These are phyloP conservation scores for Sisor rabdophorus DNA, from an alignment of 2,113 vertebrate species.

Conservation along the genomic window DNA sequence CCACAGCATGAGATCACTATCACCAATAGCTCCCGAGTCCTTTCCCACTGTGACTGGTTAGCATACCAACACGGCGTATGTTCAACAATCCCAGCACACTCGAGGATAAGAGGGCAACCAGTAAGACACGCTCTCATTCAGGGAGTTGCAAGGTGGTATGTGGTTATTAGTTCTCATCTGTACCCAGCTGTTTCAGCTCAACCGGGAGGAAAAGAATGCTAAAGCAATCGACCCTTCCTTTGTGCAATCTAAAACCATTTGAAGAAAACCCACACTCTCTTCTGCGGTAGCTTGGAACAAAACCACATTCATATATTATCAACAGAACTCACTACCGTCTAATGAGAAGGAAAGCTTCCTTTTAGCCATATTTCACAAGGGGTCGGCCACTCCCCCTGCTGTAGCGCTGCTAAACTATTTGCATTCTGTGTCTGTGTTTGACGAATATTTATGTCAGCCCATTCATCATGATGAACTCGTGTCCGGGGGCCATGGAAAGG, in stretches of 20 bases:
- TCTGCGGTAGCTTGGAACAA: conserved; percentile 6
- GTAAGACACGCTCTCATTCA: background rate
- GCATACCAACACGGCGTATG: conserved; percentile 34
- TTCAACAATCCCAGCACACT: conserved; percentile 8
- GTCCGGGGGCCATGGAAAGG: conserved; percentile 27
- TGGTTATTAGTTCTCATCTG: conserved; percentile 25
- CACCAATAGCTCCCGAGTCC: conserved; percentile 53
- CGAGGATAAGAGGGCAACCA: conserved; percentile 9
- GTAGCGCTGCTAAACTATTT: conserved; percentile 35
- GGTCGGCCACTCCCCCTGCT: conserved; percentile 2
- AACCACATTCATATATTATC: conserved; percentile 27
- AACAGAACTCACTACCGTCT: conserved; percentile 6
- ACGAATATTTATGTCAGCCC: conserved; percentile 27
- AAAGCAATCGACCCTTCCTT: conserved; percentile 9
- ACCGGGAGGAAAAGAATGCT: background rate
- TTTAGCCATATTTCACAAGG: conserved; percentile 20
- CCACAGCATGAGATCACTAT: conserved; percentile 59
- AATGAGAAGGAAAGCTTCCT: conserved; percentile 27
- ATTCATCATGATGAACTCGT: conserved; percentile 35
- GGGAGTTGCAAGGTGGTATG: conserved; percentile 15
- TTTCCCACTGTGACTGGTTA: conserved; percentile 45
- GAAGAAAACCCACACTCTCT: conserved; percentile 7
- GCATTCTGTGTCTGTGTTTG: conserved; percentile 28
- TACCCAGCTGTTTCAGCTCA: conserved; percentile 33
- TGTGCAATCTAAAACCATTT: conserved; percentile 21